Base-by-base conservation (phyloP, 2,113 vertebrate species). In the Xyliphius kryptos region DNA sequence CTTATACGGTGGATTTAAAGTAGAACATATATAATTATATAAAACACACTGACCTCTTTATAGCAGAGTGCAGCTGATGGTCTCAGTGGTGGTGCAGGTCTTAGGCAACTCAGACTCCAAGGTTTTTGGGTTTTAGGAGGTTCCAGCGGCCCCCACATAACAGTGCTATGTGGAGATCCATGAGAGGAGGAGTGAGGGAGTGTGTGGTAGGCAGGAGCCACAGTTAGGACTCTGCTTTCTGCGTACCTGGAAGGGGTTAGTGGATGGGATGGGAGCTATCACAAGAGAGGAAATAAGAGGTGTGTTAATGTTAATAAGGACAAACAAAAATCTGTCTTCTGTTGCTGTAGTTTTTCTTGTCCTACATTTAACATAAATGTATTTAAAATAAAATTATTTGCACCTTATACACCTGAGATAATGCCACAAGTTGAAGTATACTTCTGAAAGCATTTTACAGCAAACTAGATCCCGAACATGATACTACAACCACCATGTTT, bases 1-100 rank as follows among this genome's bases (percentile, higher is more conserved):
- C n/a, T n/a, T n/a, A n/a, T n/a, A n/a, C n/a, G n/a, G n/a, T n/a
- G n/a, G n/a, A n/a, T n/a, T n/a, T n/a, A n/a, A n/a, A 38, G 6
- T 10, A 36, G 38, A 52, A 44, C 8, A 16, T 12, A 55, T 3
- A 0, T 16, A 2, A 10, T 41, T 3, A 22, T n/a, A 14, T 12
- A 48, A 49, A 9, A 37, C 38, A 52, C 3, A 16, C 1, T 11
- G 11, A 97, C 96, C 92, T 99, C 96, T 79, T 99, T 99, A 61
- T 97, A 99, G 82, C 94, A 97, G 26, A 99, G 94, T 8, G 96
- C 96, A 11, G 96, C 96, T 0, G 96, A 99, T 22, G 96, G 96
- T 50, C 93, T 84, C 6, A 99, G 81, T 0, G 95, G 95, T 1
- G 96, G 94, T 0, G 95, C 95, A 0, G 96, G 96, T 17, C 96